Evolutionary conservation across 2,797 vertebrate genomes (phyloP), one percentile per base, ranked within the genome.

Genomic region (Megalops cyprinoides): DNA sequence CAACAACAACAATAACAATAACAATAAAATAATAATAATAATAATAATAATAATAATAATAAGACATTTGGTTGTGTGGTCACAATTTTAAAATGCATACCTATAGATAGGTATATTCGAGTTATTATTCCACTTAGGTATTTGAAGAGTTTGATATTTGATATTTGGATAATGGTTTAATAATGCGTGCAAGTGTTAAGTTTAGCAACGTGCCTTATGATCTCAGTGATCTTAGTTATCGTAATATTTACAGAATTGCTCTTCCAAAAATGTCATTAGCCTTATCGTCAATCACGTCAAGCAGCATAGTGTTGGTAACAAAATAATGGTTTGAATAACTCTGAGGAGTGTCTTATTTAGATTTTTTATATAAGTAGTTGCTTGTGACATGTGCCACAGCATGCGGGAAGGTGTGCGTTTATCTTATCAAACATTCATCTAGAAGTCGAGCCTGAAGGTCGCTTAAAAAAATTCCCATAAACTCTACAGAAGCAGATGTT

Each of bases 361-460:
- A n/a, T n/a, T n/a, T n/a, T n/a, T n/a, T n/a, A n/a, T n/a, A n/a
- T n/a, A n/a, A n/a, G n/a, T n/a, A n/a, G 8, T 49, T 67, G 42
- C 34, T 69, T 69, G 18, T 20, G 12, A 53, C 48, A 76, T 53
- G 42, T 34, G n/a, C 49, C 39, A 37, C 37, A 55, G 44, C 58
- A 14, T 74, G 73, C 6, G 42, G 67, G 44, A 42, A 71, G 20
- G 37, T 23, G 67, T 60, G 62, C 31, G 76, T 23, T 42, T n/a
- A 76, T 46, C 56, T 74, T 48, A 74, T 67, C 46, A 69, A 51
- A 81, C 51, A 48, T 76, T 69, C 74, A 53, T 67, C 62, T 76
- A 65, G 67, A 76, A 62, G 76, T 60, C 55, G 48, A 34, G 58
- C 74, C 49, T 78, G 60, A 81, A 81, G 74, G 74, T 81, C 60